Conservation (phyloP, 2,888 invertebrate species). For the Colostygia pectinataria region DNA sequence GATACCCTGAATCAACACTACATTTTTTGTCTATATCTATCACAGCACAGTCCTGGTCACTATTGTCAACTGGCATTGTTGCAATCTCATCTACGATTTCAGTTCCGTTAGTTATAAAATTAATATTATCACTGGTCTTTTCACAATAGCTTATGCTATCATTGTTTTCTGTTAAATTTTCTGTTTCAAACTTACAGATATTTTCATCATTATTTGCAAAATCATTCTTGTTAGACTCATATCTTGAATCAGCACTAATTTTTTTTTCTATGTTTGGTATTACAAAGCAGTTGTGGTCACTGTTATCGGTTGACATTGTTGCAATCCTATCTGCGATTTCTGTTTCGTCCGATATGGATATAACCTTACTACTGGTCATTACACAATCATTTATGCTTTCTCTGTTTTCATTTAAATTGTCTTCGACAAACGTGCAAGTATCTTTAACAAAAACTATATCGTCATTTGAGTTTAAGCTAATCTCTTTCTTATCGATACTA, state of each 20-base stretch:
- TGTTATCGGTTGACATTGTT: neutral
- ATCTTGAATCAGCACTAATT: slow-evolving; percentile 12
- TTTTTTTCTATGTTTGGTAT: neutral
- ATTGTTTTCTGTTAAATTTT: neutral
- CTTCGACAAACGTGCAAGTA: neutral
- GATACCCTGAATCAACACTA: slow-evolving; percentile 15
- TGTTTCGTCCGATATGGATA: neutral
- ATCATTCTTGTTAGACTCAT: slow-evolving; percentile 10
- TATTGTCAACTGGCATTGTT: neutral
- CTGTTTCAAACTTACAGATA: neutral
- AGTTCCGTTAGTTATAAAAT: neutral
- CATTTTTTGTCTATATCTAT: neutral
- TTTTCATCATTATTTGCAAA: slow-evolving; percentile 5
- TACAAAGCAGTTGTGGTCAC: neutral
- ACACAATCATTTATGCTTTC: neutral
- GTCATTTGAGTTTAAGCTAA: neutral
- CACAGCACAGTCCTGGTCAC: neutral
- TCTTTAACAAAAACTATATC: neutral
- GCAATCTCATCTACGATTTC: neutral
- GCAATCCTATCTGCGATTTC: neutral
- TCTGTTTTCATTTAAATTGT: neutral
- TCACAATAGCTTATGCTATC: neutral
- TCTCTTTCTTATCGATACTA: neutral
- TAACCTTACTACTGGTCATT: neutral
- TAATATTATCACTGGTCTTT: neutral